Evolutionary conservation across 2,888 invertebrate genomes (phyloP).

Genomic region (Epistrophella euchroma): DNA sequence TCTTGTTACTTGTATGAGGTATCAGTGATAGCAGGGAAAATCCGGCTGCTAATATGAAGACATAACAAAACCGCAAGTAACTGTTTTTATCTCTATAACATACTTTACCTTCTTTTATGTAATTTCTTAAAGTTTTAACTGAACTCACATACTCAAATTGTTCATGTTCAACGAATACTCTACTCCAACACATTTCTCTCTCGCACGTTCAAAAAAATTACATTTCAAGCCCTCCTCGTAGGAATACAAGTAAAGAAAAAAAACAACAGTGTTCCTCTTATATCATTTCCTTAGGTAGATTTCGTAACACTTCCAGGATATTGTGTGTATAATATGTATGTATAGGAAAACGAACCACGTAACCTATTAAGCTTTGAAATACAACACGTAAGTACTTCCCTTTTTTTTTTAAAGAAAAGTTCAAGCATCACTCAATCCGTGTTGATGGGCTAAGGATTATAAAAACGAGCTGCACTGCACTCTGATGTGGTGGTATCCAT

Average conservation of each 20-base stretch:
- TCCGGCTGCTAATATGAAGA: neutral
- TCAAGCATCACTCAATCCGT: slow-evolving; percentile 40
- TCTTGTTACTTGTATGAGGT: too few species aligned
- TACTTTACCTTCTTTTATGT: neutral
- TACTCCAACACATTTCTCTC: neutral
- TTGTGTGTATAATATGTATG: neutral
- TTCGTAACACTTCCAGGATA: neutral
- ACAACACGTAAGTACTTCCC: slow-evolving; percentile 25
- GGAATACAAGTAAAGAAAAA: neutral
- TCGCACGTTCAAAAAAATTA: slow-evolving; percentile 12
- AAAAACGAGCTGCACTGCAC: slow-evolving; percentile 19
- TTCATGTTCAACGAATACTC: neutral
- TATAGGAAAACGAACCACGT: slow-evolving; percentile 32
- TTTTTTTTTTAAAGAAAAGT: slow-evolving; percentile 18
- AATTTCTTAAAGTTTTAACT: slow-evolving; percentile 6
- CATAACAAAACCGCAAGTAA: neutral
- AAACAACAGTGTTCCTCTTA: neutral
- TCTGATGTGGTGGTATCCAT: slow-evolving; percentile 20
- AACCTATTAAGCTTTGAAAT: slow-evolving; percentile 44
- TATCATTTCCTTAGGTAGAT: slow-evolving; percentile 12
- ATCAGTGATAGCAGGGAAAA: too few species aligned
- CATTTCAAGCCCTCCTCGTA: neutral
- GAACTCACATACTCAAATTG: neutral
- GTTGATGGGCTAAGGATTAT: slow-evolving; percentile 25
- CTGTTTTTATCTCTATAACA: neutral